Conservation (phyloP, 2,888 invertebrate genomes). For the Cheilosia variabilis region DNA sequence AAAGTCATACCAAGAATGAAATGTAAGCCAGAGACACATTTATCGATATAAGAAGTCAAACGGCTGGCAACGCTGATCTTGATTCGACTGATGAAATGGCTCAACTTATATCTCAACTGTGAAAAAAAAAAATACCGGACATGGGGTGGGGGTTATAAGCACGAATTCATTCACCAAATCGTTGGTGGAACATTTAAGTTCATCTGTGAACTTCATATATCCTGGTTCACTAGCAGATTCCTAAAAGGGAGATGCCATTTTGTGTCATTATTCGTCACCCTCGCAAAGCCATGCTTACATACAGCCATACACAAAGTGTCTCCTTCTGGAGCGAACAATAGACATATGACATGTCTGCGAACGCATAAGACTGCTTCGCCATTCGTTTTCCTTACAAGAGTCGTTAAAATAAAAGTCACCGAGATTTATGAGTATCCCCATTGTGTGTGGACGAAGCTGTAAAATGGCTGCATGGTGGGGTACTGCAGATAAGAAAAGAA, state of each 20-base stretch:
- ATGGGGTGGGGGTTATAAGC: no score
- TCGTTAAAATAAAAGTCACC: slow-evolving; percentile 61
- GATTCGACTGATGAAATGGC: no score
- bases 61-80: no score
- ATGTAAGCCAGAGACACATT: no score
- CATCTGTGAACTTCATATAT: no score
- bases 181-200: no score
- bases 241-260: slow-evolving; percentile 35
- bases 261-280: slow-evolving; percentile 12
- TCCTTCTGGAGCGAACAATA: slow-evolving; percentile 22
- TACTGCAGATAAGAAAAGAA: slow-evolving; percentile 42
- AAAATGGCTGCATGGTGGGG: slow-evolving; percentile 46
- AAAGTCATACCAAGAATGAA: no score
- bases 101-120: no score
- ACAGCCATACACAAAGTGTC: slow-evolving; percentile 22
- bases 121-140: no score
- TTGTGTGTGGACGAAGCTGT: slow-evolving; percentile 33
- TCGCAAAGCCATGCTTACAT: not conserved
- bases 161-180: no score
- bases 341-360: slow-evolving; percentile 1
- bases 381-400: slow-evolving; percentile 27
- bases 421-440: slow-evolving; percentile 62
- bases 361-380: slow-evolving; percentile 41
- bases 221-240: no score
- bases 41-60: no score